Evolutionary conservation across 2,888 invertebrate genomes (phyloP), one percentile per base, ranked within the genome.

Genomic region (Autographa pulchrina): DNA sequence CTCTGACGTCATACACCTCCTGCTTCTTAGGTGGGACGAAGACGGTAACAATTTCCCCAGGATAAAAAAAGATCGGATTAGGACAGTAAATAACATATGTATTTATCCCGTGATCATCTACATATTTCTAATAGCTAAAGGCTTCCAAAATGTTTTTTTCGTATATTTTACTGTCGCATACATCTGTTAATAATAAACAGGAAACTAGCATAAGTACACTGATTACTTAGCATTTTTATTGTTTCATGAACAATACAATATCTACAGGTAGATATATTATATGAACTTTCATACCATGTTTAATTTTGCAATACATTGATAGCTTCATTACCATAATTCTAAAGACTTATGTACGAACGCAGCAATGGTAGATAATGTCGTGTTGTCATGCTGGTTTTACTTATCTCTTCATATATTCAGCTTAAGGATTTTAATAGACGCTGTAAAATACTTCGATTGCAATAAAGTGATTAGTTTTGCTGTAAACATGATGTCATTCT

Each of bases 361-460:
- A 56, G 20, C 54, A 25, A 56, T 56, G 54, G 25, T 25, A 2
- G 25, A 25, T 5, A 6, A 0, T 8, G 18, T 18, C 20, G 13
- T 20, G 25, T 25, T 25, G 25, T 13, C 25, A 56, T 11, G 54
- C 54, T 5, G 25, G 13, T 56, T 20, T 13, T 0, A 56, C 54
- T 56, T 56, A 56, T 56, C 54, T 56, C 48, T 56, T 20, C 18
- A 13, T 56, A 25, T 56, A 9, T 0, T 7, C 11, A 25, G 20
- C 20, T 56, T 25, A 56, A 56, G 54, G 54, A 56, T 56, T 56
- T 54, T 56, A 56, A 56, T 56, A 13, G 54, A 7, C 54, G 54
- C 54, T 25, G 54, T 56, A 56, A 56, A 56, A 56, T 48, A n/a
- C 48, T 48, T 56, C 54, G 54, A 56, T 56, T 56, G 20, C 20